Conservation (phyloP, 2,113 vertebrate genomes). For the Lycaon pictus region DNA sequence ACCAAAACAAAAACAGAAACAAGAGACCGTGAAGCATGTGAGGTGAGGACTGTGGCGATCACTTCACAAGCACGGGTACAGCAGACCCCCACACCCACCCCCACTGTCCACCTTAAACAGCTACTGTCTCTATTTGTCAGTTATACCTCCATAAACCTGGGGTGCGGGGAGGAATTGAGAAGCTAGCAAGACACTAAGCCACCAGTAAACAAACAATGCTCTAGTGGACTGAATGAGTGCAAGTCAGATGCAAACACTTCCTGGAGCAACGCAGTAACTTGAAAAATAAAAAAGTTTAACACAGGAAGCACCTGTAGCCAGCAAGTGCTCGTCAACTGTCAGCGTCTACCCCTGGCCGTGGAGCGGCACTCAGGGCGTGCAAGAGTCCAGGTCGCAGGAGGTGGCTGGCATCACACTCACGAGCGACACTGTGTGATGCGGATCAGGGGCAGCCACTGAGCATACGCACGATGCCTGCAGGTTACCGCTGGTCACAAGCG, state of each 20-base stretch:
- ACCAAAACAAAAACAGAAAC: background rate
- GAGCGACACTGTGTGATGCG: too few relatives aligned
- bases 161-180: background rate
- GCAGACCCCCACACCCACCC: background rate
- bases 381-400: too few relatives aligned
- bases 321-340: background rate
- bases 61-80: background rate
- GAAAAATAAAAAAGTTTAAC: slow-evolving; percentile 34
- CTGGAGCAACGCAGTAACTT: background rate
- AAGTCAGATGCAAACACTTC: slow-evolving; percentile 32
- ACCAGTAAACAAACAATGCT: background rate
- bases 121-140: background rate
- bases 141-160: background rate
- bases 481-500: too few relatives aligned
- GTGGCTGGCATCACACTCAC: too few relatives aligned
- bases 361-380: too few relatives aligned
- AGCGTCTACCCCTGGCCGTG: background rate
- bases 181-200: background rate
- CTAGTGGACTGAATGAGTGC: background rate
- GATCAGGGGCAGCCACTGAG: too few relatives aligned
- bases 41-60: background rate
- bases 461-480: too few relatives aligned
- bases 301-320: background rate
- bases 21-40: background rate
- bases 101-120: background rate